Percentiles rank a stretch among this genome's conserved stretches.
These are phyloP conservation scores for Allobates femoralis DNA, from an alignment of 2,797 vertebrate species.

Conservation along the genomic window DNA sequence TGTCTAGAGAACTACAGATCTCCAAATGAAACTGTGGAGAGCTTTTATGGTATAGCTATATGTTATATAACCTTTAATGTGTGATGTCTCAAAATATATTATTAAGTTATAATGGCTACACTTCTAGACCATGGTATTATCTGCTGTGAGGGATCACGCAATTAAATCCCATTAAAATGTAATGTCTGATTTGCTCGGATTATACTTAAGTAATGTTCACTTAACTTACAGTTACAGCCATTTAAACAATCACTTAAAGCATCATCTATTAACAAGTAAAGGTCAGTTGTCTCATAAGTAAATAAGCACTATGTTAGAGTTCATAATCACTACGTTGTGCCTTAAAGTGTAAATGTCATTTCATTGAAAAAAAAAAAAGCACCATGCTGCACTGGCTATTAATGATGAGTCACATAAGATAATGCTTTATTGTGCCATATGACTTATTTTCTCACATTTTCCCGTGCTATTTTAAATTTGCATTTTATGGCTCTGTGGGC, in stretches of 20 bases:
- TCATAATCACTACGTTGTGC: too few relatives aligned
- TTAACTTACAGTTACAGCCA: not conserved
- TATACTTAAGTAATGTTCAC: constrained; percentile 17
- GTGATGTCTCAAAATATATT: not conserved
- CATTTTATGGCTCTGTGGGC: too few relatives aligned
- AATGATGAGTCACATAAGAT: too few relatives aligned
- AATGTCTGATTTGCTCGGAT: not conserved
- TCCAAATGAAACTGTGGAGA: not conserved
- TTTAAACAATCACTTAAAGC: not conserved
- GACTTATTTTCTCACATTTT: too few relatives aligned
- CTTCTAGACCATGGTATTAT: not conserved
- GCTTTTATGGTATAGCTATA: not conserved
- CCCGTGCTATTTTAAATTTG: too few relatives aligned
- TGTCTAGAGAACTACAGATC: not conserved
- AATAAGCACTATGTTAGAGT: not conserved
- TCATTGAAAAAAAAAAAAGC: too few relatives aligned
- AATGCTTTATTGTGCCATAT: too few relatives aligned
- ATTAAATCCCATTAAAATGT: constrained; percentile 9
- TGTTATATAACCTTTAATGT: not conserved
- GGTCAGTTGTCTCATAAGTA: not conserved
- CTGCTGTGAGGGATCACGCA: not conserved
- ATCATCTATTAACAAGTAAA: not conserved
- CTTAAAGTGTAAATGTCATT: too few relatives aligned
- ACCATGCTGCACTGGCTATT: too few relatives aligned
- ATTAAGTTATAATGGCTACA: not conserved